Evolutionary conservation across 2,797 vertebrate genomes (phyloP).

Genomic region (Eospalax fontanierii): DNA sequence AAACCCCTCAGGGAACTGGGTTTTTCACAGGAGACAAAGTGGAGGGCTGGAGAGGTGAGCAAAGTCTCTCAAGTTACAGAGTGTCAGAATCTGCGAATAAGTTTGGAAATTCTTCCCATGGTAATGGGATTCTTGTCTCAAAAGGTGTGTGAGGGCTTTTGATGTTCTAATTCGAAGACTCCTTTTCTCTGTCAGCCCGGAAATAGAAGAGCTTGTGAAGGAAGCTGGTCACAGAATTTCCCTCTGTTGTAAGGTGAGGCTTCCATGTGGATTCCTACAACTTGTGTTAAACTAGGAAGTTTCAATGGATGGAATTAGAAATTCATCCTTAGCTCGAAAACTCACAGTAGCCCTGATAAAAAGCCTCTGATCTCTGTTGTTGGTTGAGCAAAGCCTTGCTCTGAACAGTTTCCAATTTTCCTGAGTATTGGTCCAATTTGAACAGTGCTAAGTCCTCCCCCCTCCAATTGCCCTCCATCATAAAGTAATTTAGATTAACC

Average conservation of each 20-base stretch:
- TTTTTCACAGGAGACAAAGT: slow-evolving; percentile 45
- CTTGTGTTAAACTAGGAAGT: slow-evolving; percentile 10
- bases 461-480: slow-evolving; percentile 54
- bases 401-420: slow-evolving; percentile 65
- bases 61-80: slow-evolving; percentile 14
- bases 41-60: background rate
- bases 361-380: background rate
- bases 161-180: slow-evolving; percentile 6
- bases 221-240: background rate
- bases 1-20: background rate
- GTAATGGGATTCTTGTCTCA: background rate
- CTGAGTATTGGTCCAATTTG: slow-evolving; percentile 45
- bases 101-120: background rate
- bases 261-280: background rate
- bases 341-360: slow-evolving; percentile 8
- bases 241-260: background rate
- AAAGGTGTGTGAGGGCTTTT: background rate
- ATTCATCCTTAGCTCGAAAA: slow-evolving; percentile 34
- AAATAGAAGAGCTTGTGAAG: background rate
- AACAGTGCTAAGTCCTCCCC: slow-evolving; percentile 50
- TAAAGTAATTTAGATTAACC: slow-evolving; percentile 89
- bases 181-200: background rate
- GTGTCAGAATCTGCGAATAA: slow-evolving; percentile 34
- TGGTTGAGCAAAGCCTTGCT: slow-evolving; percentile 58
- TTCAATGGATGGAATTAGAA: slow-evolving; percentile 48